Conservation (phyloP, 2,797 vertebrate species). For the Falco biarmicus region DNA sequence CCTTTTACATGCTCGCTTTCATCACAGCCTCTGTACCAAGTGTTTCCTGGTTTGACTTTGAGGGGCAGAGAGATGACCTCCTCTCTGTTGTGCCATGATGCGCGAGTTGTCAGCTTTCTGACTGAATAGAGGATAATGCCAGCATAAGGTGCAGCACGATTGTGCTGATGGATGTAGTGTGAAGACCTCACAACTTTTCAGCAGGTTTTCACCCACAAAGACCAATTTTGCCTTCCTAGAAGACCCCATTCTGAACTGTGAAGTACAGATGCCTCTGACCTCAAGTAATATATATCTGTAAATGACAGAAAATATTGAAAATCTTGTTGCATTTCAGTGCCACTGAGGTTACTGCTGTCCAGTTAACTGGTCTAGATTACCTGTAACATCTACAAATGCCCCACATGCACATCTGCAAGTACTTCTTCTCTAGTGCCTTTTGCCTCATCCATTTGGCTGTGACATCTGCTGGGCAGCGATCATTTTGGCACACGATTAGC, state of each 20-base stretch:
- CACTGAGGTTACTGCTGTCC: not conserved
- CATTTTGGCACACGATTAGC: not conserved
- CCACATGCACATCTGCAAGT: not conserved
- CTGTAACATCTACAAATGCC: not conserved
- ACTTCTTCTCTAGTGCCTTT: not conserved
- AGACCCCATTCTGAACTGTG: not conserved
- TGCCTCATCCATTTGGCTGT: not conserved
- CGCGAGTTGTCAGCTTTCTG: not conserved
- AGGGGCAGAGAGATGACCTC: not conserved
- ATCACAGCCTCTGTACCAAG: not conserved
- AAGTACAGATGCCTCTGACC: not conserved
- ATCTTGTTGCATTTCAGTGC: not conserved
- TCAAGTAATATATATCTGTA: not conserved
- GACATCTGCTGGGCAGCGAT: not conserved
- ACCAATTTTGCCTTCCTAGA: not conserved
- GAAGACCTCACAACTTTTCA: not conserved
- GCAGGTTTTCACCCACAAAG: not conserved
- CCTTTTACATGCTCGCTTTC: not conserved
- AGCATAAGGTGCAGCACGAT: not conserved
- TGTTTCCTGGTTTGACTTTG: not conserved
- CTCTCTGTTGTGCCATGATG: not conserved
- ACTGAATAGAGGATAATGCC: not conserved
- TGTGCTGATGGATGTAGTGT: not conserved
- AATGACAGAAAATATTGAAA: not conserved
- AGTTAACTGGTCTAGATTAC: not conserved